A percentile compares a stretch with the other conserved stretches of the same genome.
Conservation (phyloP, 2,888 invertebrate species). For the Chelonus formosanus region DNA sequence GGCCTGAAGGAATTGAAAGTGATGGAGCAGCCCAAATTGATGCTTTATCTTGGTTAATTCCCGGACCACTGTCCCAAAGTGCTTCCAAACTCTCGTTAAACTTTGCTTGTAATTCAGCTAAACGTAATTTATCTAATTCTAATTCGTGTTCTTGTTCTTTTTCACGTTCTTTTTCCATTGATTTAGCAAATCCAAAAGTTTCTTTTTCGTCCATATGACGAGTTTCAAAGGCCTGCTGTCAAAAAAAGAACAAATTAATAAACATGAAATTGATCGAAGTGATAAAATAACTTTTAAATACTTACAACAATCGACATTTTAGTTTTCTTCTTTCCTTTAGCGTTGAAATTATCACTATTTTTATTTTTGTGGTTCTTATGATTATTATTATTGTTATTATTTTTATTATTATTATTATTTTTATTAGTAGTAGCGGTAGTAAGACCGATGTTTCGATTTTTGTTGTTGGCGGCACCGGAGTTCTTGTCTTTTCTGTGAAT, state of each 20-base stretch:
- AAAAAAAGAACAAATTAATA: background rate
- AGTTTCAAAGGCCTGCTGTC: slow-evolving; percentile 46
- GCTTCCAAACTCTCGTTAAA: slow-evolving; percentile 76
- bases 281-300: slow-evolving; percentile 21
- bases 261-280: background rate
- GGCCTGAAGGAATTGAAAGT: slow-evolving; percentile 60
- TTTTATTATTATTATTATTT: no score
- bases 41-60: slow-evolving; percentile 63
- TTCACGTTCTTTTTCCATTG: slow-evolving; percentile 56
- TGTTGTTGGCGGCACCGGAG: slow-evolving; percentile 49
- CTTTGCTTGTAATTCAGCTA: slow-evolving; percentile 73
- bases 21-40: slow-evolving; percentile 64
- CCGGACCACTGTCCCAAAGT: slow-evolving; percentile 70
- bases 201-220: slow-evolving; percentile 54
- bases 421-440: slow-evolving; percentile 51
- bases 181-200: slow-evolving; percentile 59
- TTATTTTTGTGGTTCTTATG: slow-evolving; percentile 53
- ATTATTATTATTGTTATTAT: no score
- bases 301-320: slow-evolving; percentile 58
- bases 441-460: slow-evolving; percentile 42
- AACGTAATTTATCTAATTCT: slow-evolving; percentile 67
- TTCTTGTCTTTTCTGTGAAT: slow-evolving; percentile 52
- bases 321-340: slow-evolving; percentile 55
- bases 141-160: slow-evolving; percentile 55
- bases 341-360: slow-evolving; percentile 50